Percentiles rank a stretch among this genome's conserved stretches.
Evolutionary conservation across 2,113 vertebrate species (phyloP).

Genomic region (Halcyon malimbica): DNA sequence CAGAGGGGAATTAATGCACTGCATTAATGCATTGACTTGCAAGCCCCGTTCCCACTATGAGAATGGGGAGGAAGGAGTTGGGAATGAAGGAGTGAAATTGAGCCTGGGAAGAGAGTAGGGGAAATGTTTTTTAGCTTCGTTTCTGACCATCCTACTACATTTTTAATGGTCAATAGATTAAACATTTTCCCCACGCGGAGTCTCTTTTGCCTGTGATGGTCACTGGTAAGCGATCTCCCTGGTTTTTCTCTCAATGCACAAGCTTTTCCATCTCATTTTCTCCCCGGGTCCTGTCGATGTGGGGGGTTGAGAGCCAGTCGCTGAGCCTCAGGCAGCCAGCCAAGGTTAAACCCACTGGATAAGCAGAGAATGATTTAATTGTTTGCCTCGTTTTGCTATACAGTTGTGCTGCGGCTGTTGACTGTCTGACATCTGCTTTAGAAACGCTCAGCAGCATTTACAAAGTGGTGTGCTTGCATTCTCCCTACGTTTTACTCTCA

Average conservation of each 20-base stretch:
- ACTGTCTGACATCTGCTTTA: neutral
- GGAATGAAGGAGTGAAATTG: neutral
- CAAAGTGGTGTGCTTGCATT: neutral
- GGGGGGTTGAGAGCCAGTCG: neutral
- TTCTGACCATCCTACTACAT: neutral
- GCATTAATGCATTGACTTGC: neutral
- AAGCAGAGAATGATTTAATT: neutral
- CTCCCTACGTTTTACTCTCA: neutral
- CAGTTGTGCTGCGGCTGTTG: neutral
- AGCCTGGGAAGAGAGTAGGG: neutral
- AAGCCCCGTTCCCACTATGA: neutral
- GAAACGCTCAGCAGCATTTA: neutral
- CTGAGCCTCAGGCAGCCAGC: neutral
- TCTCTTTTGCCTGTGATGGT: neutral
- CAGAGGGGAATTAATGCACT: neutral
- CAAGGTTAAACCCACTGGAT: neutral
- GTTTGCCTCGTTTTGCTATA: neutral
- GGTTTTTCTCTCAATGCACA: neutral
- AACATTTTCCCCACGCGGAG: neutral
- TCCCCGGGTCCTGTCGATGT: neutral
- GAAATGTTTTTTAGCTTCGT: neutral
- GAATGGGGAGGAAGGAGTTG: neutral
- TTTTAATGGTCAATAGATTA: neutral
- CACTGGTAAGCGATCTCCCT: neutral
- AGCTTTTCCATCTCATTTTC: neutral